Base-by-base conservation (phyloP, 1,140 invertebrate genomes). In the Potamilus streckersoni region DNA sequence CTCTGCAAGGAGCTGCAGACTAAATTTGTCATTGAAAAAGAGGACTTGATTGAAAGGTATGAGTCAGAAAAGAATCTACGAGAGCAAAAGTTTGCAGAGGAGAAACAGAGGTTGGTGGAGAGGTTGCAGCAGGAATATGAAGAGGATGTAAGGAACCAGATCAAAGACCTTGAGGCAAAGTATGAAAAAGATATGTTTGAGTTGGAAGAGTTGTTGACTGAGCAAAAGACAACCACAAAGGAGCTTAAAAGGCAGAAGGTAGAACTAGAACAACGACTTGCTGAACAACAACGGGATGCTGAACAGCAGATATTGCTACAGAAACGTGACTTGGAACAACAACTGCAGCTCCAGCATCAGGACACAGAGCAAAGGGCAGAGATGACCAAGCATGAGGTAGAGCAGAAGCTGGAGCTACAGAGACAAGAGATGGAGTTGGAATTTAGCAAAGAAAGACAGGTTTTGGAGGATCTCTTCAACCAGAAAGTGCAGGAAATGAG, bases 1-100 rank as follows among this genome's bases (percentile, higher is more conserved):
- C 67, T 80, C 58, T 70, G 80, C 38, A 80, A 74, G 59, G 80
- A 82, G 56, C 67, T 84, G 38, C 79, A 80, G 71, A 81, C 71
- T 15, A 71, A 73, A 55, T 84, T 84, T 72, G 79, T 72, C 8
- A 38, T 78, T 59, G 80, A 84, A 66, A 84, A 80, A 31, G 80
- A 84, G 61, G 82, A 80, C 23, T 69, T 84, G 16, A 64, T 84
- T 49, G 63, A 78, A 60, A 78, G 75, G 79, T 69, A 80, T 56
- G 80, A 79, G 68, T 74, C 80, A 8, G 76, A 80, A 70, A 80
- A 77, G 60, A 84, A 84, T 61, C 69, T 78, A 58, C 61, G 76
- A 15, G 62, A 79, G 23, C 71, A 82, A 16, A 77, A 77, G 56
- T 66, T 73, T 70, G 59, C 38, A 23, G 76, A 80, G 23, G 74